Percentiles rank a stretch among this genome's conserved stretches.
phyloP scores from a whole-genome alignment of 2,797 vertebrate species.

The Esox lucius region DNA sequence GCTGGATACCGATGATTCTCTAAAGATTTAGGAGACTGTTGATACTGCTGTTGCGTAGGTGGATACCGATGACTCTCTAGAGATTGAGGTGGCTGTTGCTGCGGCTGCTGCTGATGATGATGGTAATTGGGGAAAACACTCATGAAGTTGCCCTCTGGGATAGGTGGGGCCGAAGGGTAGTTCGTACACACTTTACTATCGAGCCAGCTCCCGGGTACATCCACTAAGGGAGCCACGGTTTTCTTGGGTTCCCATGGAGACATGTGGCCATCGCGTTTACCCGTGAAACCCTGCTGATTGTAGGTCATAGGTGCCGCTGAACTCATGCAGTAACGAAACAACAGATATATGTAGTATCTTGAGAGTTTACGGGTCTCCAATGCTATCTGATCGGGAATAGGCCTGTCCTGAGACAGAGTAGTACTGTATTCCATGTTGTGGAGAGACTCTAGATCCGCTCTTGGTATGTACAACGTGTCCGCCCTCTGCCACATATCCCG shows the following conservation, averaged over 20 bases:
- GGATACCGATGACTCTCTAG: background rate
- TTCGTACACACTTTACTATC: background rate
- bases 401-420: no score
- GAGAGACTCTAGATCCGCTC: background rate
- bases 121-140: background rate
- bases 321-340: no score
- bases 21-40: background rate
- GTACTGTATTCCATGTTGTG: background rate
- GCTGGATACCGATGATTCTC: background rate
- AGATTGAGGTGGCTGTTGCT: background rate
- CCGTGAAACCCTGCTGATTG: no score
- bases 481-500: no score
- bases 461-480: no score
- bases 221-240: background rate
- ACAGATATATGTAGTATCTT: no score
- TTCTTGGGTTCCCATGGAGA: slow-evolving; percentile 2
- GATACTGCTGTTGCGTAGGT: background rate
- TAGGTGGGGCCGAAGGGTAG: slow-evolving; percentile 8
- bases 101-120: background rate
- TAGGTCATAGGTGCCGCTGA: no score
- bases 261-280: background rate
- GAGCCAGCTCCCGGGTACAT: slow-evolving; percentile 9
- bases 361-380: no score
- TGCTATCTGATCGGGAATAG: background rate
- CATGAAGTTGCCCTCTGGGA: background rate